Conservation (phyloP, 2,113 vertebrate species). For the Sisor rabdophorus region DNA sequence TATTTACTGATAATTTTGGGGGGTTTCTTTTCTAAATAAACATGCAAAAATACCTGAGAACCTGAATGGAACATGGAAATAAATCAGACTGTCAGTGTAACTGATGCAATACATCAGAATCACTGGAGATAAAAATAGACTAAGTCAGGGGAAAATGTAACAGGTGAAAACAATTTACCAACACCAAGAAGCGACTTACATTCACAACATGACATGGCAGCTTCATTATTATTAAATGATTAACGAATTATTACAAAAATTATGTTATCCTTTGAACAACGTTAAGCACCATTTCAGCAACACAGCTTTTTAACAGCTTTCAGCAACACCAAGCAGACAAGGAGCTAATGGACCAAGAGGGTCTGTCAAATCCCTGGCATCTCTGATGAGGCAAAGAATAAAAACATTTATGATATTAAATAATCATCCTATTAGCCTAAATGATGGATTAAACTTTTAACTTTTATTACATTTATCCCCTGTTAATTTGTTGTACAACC, state of each 20-base stretch:
- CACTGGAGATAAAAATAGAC: conserved; percentile 7
- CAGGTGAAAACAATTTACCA: conserved; percentile 1
- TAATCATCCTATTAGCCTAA: background rate
- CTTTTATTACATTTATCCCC: background rate
- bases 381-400: background rate
- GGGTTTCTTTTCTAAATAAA: background rate
- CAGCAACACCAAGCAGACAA: background rate
- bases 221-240: background rate
- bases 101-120: background rate
- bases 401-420: background rate
- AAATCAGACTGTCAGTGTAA: background rate
- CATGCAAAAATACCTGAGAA: background rate
- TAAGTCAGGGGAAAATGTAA: background rate
- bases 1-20: background rate
- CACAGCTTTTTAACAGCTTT: too few species aligned
- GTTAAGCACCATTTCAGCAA: too few species aligned
- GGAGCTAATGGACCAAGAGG: background rate
- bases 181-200: background rate
- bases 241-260: too few species aligned
- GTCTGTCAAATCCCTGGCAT: background rate
- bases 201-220: too few species aligned
- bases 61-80: background rate
- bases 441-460: background rate
- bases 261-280: too few species aligned
- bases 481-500: background rate